phyloP scores from a whole-genome alignment of 2,797 vertebrate genomes.

The Diceros bicornis region DNA sequence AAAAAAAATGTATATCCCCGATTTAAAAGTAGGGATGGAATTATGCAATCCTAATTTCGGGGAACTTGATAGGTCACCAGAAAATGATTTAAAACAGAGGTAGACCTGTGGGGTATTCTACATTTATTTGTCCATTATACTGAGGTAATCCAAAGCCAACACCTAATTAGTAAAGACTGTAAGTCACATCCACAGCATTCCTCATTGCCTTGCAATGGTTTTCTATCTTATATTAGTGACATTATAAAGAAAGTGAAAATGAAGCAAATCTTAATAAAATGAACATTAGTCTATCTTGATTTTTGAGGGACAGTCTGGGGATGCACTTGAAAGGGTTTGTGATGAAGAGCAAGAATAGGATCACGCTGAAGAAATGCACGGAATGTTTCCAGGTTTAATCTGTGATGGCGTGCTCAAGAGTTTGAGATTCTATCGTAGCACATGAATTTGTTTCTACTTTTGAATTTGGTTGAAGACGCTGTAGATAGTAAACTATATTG shows the following conservation, averaged over 20 bases:
- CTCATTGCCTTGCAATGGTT: background rate
- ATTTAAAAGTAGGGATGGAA: background rate
- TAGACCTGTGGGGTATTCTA: background rate
- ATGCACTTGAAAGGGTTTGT: constrained; percentile 3
- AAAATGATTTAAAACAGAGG: background rate
- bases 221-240: background rate
- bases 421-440: background rate
- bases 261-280: constrained; percentile 13
- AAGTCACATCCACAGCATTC: background rate
- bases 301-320: background rate
- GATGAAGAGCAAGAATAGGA: background rate
- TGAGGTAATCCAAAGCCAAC: constrained; percentile 4
- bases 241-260: constrained; percentile 54
- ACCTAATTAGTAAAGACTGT: background rate
- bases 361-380: background rate
- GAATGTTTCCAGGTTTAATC: background rate
- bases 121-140: background rate
- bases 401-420: background rate
- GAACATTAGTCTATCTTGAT: constrained; percentile 50
- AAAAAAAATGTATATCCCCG: background rate
- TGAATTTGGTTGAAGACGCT: background rate
- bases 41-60: background rate
- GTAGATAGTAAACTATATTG: background rate
- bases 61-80: background rate
- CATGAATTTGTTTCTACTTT: background rate